A percentile compares a stretch with the other conserved stretches of the same genome.
phyloP scores from a whole-genome alignment of 2,888 invertebrate genomes.

The Aphidius colemani region DNA sequence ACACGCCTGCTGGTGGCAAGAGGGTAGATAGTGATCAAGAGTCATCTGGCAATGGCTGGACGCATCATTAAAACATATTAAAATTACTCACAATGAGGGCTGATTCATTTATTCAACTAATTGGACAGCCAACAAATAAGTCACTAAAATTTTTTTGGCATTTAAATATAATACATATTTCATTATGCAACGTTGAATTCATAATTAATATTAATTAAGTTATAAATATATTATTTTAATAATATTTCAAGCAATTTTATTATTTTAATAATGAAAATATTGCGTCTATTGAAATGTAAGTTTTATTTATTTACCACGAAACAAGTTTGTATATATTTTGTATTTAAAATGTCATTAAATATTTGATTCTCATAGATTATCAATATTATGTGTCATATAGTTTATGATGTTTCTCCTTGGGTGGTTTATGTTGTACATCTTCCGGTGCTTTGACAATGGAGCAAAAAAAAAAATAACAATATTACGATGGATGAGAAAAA shows the following conservation, averaged over 20 bases:
- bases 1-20: conserved; percentile 54
- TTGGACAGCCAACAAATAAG: conserved; percentile 38
- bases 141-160: not conserved
- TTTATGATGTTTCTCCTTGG: not conserved
- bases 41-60: conserved; percentile 53
- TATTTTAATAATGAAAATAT: too few species aligned
- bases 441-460: conserved; percentile 43
- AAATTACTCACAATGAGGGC: conserved; percentile 31
- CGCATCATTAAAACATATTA: conserved; percentile 49
- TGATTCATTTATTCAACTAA: conserved; percentile 58
- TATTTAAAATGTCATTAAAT: not conserved
- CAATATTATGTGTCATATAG: not conserved
- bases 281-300: too few species aligned
- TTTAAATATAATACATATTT: too few species aligned
- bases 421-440: conserved; percentile 36
- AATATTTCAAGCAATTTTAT: too few species aligned
- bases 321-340: too few species aligned
- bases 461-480: conserved; percentile 18
- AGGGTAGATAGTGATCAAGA: conserved; percentile 58
- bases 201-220: too few species aligned
- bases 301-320: too few species aligned
- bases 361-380: not conserved
- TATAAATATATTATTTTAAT: too few species aligned
- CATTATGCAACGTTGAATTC: too few species aligned
- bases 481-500: conserved; percentile 23